A percentile compares a stretch with the other conserved stretches of the same genome.
Evolutionary conservation across 2,888 invertebrate species (phyloP).

Genomic region (Ferdinandea cuprea): DNA sequence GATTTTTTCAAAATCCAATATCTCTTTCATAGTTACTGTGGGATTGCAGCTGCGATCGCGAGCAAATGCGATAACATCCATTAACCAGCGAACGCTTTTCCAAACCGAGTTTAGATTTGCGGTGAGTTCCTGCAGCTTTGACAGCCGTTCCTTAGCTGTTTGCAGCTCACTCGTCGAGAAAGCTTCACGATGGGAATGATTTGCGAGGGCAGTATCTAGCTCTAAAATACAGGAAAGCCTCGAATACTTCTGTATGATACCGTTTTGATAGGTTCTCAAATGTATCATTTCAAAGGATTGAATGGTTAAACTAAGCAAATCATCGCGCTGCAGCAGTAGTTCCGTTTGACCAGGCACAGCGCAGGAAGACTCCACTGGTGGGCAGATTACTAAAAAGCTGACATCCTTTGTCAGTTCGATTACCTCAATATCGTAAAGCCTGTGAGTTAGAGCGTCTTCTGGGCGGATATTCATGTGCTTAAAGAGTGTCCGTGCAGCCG

Average conservation of each 20-base stretch:
- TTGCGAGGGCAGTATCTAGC: constrained; percentile 94
- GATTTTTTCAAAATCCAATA: constrained; percentile 80
- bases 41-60: constrained; percentile 88
- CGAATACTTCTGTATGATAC: constrained; percentile 95
- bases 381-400: constrained; percentile 95
- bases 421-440: constrained; percentile 96
- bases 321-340: constrained; percentile 91
- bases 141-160: constrained; percentile 92
- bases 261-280: constrained; percentile 95
- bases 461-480: constrained; percentile 90
- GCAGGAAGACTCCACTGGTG: constrained; percentile 96
- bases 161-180: constrained; percentile 95
- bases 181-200: constrained; percentile 96
- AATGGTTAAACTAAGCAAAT: constrained; percentile 94
- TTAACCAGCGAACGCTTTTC: constrained; percentile 97
- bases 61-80: constrained; percentile 97
- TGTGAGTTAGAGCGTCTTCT: constrained; percentile 88
- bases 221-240: constrained; percentile 96
- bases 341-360: constrained; percentile 94
- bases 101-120: constrained; percentile 93
- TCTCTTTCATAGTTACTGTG: constrained; percentile 81
- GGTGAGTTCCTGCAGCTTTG: constrained; percentile 93
- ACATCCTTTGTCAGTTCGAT: constrained; percentile 96
- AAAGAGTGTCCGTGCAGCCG: constrained; percentile 89
- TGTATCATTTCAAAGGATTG: constrained; percentile 98